These are phyloP conservation scores for Whitmania pigra DNA, from an alignment of 1,140 invertebrate species.

Conservation along the genomic window DNA sequence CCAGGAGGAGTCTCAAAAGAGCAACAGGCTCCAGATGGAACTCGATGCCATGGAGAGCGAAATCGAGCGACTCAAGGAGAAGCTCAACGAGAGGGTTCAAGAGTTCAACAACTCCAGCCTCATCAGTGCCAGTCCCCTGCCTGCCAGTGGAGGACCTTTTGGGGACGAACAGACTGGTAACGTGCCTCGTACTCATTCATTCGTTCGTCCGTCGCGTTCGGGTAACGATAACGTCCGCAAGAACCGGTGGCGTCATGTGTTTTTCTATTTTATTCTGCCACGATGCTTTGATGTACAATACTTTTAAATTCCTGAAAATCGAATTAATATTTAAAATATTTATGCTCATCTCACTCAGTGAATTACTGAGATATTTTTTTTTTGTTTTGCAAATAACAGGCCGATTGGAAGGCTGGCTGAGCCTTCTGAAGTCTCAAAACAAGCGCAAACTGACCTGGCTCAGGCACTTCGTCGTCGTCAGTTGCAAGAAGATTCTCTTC, in stretches of 20 bases:
- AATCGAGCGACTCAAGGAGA: slow-evolving; percentile 75
- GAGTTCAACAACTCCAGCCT: slow-evolving; percentile 27
- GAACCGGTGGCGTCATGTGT: neutral
- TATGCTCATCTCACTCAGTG: neutral
- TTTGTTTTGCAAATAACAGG: slow-evolving; percentile 48
- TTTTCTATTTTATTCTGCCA: neutral
- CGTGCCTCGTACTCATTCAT: neutral
- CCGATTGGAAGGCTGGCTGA: slow-evolving; percentile 85
- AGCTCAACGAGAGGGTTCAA: slow-evolving; percentile 62
- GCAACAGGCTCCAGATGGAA: slow-evolving; percentile 78
- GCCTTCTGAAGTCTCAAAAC: slow-evolving; percentile 86
- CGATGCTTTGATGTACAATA: no score
- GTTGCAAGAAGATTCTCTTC: slow-evolving; percentile 90
- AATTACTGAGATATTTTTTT: no score
- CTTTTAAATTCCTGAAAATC: no score
- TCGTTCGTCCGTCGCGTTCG: no score
- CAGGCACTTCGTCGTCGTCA: slow-evolving; percentile 91
- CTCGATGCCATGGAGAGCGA: slow-evolving; percentile 88
- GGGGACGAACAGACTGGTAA: slow-evolving; percentile 19
- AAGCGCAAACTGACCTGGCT: slow-evolving; percentile 79
- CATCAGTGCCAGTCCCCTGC: neutral
- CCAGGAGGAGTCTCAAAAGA: slow-evolving; percentile 55
- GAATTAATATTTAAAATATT: neutral
- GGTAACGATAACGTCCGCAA: neutral
- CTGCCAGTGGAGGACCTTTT: neutral